phyloP scores from a whole-genome alignment of 2,888 invertebrate genomes.

The Luperina testacea region DNA sequence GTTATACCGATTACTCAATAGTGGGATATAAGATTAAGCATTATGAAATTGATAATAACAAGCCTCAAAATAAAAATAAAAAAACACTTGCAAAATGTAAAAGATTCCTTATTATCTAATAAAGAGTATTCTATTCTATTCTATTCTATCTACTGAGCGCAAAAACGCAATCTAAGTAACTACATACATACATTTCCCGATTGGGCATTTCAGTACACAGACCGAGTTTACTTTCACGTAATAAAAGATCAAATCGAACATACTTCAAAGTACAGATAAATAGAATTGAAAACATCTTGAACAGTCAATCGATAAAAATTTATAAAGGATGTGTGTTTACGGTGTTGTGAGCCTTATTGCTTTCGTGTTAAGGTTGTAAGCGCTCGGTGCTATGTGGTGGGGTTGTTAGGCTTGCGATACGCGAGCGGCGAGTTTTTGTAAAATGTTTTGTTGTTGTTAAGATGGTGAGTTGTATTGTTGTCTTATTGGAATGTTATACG shows the following conservation, averaged over 20 bases:
- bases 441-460: constrained; percentile 27
- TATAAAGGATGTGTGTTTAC: constrained; percentile 46
- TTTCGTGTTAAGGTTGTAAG: constrained; percentile 42
- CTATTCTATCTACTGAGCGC: constrained; percentile 11
- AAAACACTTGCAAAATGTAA: background rate
- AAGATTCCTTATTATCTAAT: constrained; percentile 1
- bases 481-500: background rate
- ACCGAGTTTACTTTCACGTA: constrained; percentile 40
- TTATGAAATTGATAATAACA: background rate
- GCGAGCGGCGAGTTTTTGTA: background rate
- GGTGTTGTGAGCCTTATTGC: constrained; percentile 51
- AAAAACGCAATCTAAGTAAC: constrained; percentile 32
- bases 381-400: constrained; percentile 1
- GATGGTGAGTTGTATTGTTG: background rate
- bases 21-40: background rate
- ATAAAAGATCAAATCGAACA: constrained; percentile 60
- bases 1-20: background rate
- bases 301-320: constrained; percentile 60
- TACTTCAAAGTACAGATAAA: constrained; percentile 66
- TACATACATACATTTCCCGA: constrained; percentile 32
- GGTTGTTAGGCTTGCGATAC: constrained; percentile 39
- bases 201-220: constrained; percentile 44
- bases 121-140: no score
- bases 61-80: background rate
- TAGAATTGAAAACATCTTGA: constrained; percentile 70